phyloP scores from a whole-genome alignment of 1,140 invertebrate genomes.

The Zaprionus africanus region DNA sequence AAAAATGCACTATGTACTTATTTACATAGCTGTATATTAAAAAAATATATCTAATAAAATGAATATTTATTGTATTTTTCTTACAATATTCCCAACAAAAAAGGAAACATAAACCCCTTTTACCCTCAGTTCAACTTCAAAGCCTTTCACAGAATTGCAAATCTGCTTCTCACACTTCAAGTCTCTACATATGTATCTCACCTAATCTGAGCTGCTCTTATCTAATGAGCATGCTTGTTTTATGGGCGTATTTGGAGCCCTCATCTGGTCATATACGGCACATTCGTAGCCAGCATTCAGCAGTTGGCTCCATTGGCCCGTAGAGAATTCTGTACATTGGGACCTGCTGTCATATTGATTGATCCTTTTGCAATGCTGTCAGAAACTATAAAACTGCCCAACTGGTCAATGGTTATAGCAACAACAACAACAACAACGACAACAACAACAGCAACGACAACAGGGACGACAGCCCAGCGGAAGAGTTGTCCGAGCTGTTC shows the following conservation, averaged over 20 bases:
- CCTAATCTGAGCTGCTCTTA: neutral
- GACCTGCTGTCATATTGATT: conserved; percentile 51
- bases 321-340: too few relatives aligned
- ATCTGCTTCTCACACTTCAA: neutral
- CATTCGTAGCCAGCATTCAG: conserved; percentile 34
- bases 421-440: conserved; percentile 17
- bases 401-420: conserved; percentile 12
- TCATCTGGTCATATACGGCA: conserved; percentile 19
- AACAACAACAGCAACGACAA: neutral
- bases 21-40: too few relatives aligned
- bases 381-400: conserved; percentile 45
- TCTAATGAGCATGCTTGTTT: neutral
- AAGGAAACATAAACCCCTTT: too few relatives aligned
- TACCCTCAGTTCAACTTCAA: too few relatives aligned
- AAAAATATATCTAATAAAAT: too few relatives aligned
- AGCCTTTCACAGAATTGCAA: too few relatives aligned
- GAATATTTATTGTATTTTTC: too few relatives aligned
- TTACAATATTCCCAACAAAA: too few relatives aligned
- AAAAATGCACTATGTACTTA: too few relatives aligned
- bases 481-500: conserved; percentile 44
- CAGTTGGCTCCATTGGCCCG: too few relatives aligned
- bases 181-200: neutral
- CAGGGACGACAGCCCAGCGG: conserved; percentile 24
- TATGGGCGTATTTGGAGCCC: neutral
- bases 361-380: conserved; percentile 49